phyloP scores from a whole-genome alignment of 2,113 vertebrate species.

The Columba livia region DNA sequence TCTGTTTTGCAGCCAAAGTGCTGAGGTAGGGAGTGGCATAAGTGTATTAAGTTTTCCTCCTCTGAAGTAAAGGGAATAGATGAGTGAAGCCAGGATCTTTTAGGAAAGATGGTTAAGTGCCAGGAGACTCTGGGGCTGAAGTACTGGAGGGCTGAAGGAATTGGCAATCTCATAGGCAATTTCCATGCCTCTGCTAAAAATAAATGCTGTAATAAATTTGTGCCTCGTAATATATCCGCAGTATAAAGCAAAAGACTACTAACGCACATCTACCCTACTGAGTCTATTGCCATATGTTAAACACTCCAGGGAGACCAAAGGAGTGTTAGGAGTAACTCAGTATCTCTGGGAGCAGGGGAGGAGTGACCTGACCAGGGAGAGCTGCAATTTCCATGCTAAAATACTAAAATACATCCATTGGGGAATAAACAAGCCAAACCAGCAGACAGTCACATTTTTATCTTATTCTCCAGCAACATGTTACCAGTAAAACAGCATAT shows the following conservation, averaged over 20 bases:
- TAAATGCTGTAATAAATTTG: slow-evolving; percentile 4
- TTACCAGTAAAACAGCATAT: not conserved
- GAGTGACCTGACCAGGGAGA: not conserved
- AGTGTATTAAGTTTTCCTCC: slow-evolving; percentile 43
- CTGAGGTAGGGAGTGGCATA: slow-evolving; percentile 55
- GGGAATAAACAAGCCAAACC: not conserved
- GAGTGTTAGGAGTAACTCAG: not conserved
- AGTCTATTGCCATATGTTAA: not conserved
- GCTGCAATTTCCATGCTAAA: slow-evolving; percentile 9
- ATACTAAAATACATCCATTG: not conserved
- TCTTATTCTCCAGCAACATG: not conserved
- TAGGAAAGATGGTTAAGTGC: slow-evolving; percentile 59
- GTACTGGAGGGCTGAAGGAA: not conserved
- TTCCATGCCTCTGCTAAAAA: slow-evolving; percentile 59
- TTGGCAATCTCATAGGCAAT: not conserved
- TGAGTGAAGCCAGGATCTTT: slow-evolving; percentile 46
- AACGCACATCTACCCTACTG: not conserved
- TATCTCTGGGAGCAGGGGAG: not conserved
- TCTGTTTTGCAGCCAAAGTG: slow-evolving; percentile 18
- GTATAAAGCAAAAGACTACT: not conserved
- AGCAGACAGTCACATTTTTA: not conserved
- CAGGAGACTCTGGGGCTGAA: slow-evolving; percentile 37
- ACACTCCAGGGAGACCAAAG: not conserved
- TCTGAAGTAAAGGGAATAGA: slow-evolving; percentile 54
- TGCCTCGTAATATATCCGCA: not conserved